phyloP scores from a whole-genome alignment of 2,113 vertebrate species.

The Cromileptes altivelis region DNA sequence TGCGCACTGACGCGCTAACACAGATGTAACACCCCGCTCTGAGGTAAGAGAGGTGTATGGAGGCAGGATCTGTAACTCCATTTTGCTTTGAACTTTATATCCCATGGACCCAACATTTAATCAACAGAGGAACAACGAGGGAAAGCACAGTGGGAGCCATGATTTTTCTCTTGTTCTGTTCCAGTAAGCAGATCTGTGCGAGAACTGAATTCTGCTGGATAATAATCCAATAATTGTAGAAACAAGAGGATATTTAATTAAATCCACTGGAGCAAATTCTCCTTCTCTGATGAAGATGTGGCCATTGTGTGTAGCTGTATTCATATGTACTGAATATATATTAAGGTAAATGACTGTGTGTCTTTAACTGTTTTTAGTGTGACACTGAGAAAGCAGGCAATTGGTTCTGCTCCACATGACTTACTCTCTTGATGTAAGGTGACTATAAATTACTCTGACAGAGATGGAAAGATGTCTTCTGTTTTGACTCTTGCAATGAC shows the following conservation, averaged over 20 bases:
- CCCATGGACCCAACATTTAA: constrained; percentile 1
- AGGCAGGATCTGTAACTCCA: neutral
- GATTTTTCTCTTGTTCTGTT: constrained; percentile 6
- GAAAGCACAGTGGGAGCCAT: neutral
- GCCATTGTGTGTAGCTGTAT: neutral
- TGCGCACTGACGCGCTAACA: neutral
- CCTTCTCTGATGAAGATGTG: neutral
- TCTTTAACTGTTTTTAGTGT: constrained; percentile 15
- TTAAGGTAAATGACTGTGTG: too few species aligned
- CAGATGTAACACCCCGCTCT: neutral
- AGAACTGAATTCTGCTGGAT: constrained; percentile 31
- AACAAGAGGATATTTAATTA: constrained; percentile 44
- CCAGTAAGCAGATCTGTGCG: constrained; percentile 14
- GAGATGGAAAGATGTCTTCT: neutral
- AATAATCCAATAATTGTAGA: constrained; percentile 12
- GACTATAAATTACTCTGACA: neutral
- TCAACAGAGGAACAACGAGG: neutral
- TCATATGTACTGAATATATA: neutral
- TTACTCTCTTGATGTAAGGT: neutral
- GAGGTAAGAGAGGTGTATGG: neutral
- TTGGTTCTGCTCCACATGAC: constrained; percentile 19
- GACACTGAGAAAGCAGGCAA: neutral
- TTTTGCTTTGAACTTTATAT: constrained; percentile 21
- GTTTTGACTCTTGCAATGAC: neutral
- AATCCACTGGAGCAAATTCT: constrained; percentile 34